phyloP scores from a whole-genome alignment of 2,797 vertebrate genomes.

The Carapus acus region DNA sequence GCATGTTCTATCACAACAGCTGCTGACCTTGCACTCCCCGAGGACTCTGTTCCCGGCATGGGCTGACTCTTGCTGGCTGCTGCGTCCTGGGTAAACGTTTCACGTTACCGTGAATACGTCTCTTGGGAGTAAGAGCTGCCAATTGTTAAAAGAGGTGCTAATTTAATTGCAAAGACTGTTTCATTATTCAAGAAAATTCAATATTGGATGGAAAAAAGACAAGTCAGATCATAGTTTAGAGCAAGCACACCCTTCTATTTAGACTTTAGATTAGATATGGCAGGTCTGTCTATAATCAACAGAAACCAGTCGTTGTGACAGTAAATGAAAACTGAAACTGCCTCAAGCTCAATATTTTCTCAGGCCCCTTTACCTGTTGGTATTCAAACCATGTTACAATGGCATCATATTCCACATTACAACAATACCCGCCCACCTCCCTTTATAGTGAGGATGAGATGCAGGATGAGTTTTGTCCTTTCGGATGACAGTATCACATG shows the following conservation, averaged over 20 bases:
- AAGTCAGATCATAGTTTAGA: no score
- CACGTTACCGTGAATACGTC: constrained; percentile 40
- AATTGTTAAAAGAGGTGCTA: constrained; percentile 5
- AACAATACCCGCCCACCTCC: constrained; percentile 11
- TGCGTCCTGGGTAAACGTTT: constrained; percentile 48
- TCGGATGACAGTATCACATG: neutral
- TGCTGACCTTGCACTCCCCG: constrained; percentile 59
- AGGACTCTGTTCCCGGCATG: constrained; percentile 61
- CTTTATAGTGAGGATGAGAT: constrained; percentile 20
- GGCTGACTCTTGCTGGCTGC: constrained; percentile 41
- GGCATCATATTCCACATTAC: constrained; percentile 27
- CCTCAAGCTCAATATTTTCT: constrained; percentile 4
- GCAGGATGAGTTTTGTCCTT: constrained; percentile 2
- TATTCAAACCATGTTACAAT: constrained; percentile 10
- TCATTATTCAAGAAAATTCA: neutral
- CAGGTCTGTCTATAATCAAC: constrained; percentile 5
- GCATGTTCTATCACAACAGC: constrained; percentile 53
- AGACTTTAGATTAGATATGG: neutral
- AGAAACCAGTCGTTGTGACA: neutral
- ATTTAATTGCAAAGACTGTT: constrained; percentile 7
- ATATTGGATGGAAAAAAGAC: neutral
- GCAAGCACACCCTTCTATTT: neutral
- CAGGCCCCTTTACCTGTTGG: constrained; percentile 19
- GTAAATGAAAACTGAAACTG: constrained; percentile 22
- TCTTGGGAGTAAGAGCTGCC: neutral